phyloP scores from a whole-genome alignment of 2,113 vertebrate genomes.

The Pteropus alecto region DNA sequence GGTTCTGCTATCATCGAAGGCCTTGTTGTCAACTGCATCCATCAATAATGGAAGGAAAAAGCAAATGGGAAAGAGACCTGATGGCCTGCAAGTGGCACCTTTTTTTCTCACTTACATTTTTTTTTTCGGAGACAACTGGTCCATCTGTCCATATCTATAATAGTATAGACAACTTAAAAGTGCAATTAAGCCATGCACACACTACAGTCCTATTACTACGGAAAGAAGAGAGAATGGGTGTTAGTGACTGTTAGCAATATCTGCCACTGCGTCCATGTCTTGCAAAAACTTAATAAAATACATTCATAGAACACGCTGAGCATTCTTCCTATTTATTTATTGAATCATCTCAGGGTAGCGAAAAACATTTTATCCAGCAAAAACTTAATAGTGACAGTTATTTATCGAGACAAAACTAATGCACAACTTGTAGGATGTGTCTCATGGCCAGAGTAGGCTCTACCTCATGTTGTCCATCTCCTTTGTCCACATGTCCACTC shows the following conservation, averaged over 20 bases:
- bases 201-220: background rate
- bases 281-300: background rate
- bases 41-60: background rate
- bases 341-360: background rate
- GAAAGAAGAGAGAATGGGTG: background rate
- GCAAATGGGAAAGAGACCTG: fast-evolving
- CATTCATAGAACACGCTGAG: background rate
- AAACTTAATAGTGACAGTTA: background rate
- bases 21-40: background rate
- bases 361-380: background rate
- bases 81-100: background rate
- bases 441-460: too few species aligned
- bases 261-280: background rate
- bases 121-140: background rate
- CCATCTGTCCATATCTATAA: background rate
- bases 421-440: fast-evolving
- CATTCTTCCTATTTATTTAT: background rate
- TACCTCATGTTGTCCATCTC: background rate
- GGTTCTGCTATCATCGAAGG: too few species aligned
- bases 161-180: background rate
- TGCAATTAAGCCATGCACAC: background rate
- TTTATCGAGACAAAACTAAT: background rate
- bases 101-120: background rate
- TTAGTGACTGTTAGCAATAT: background rate
- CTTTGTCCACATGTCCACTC: background rate